Evolutionary conservation across 2,113 vertebrate genomes (phyloP), one percentile per base, ranked within the genome.

Genomic region (Eleginops maclovinus): DNA sequence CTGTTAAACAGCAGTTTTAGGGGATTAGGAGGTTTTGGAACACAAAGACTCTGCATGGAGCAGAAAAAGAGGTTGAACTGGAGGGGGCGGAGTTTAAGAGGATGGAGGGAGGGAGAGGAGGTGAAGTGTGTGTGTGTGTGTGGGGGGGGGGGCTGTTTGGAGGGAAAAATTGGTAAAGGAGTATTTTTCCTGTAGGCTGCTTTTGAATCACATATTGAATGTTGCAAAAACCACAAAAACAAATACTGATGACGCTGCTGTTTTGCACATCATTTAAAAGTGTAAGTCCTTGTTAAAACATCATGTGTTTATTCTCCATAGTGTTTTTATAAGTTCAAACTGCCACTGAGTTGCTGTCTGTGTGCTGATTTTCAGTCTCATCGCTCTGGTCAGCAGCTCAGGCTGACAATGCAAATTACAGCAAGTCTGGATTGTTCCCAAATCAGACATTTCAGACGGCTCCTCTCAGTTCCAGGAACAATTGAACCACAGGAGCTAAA

Each of bases 1-100:
- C 91, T 91, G 92, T 93, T 94, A 92, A 94, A 94, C 92, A 93
- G 88, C 88, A 89, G 90, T 93, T 94, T 94, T 94, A 92, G 87
- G 81, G 91, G 94, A 94, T 95, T 95, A 94, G 91, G 87, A 80
- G 72, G 67, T 86, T 82, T 84, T 84, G 85, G 47, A 92, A 72
- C 86, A 94, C 93, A 94, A 94, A 93, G 92, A 86, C 82, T 86
- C 87, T 64, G 86, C 79, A 21, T 89, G 83, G 82, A 89, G 91
- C 87, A 83, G 70, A 79, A 83, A 72, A 71, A 67, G 73, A 81
- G 83, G 86, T 80, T 76, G 74, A 81, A 83, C 70, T 81, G 60
- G 70, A 78, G 84, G 84, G 72, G 86, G 83, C 75, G 87, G 90
- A 76, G 88, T 79, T 62, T 73, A 24, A 71, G 46, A 70, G 75